Evolutionary conservation across 2,888 invertebrate genomes (phyloP), one percentile per base, ranked within the genome.

Genomic region (Thalpophila matura): DNA sequence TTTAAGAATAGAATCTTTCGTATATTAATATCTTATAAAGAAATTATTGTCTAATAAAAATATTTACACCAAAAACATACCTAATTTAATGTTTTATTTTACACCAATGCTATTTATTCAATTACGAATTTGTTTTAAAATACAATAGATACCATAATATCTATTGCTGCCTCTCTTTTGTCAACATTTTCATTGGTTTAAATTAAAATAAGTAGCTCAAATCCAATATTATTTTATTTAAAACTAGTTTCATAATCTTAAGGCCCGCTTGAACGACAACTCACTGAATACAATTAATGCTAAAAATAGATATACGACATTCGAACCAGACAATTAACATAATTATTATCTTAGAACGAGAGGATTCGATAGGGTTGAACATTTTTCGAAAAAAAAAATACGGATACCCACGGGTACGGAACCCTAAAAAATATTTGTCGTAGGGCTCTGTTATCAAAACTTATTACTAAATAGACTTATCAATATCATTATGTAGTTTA

Each of bases 41-140:
- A 42, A 60, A 60, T 42, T 35, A 42, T 62, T 29, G 5, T 18
- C 18, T 1, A 35, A 6, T 60, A 35, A 37, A 47, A n/a, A 55
- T 49, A 67, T 74, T 33, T 74, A 74, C 74, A 72, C 10, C 0
- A 9, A 66, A 33, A 31, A 29, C n/a, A n/a, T n/a, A n/a, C n/a
- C n/a, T 1, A 14, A 67, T 22, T n/a, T 7, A 37, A 9, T 18
- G 2, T 35, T 43, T 29, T 16, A 29, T 47, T 61, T 22, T 33
- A 6, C 14, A 24, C 27, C 31, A 42, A 16, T 29, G 3, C n/a
- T n/a, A n/a, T n/a, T n/a, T n/a, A n/a, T n/a, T n/a, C n/a, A n/a
- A n/a, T n/a, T n/a, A n/a, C n/a, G n/a, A n/a, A n/a, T n/a, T n/a
- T n/a, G n/a, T n/a, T n/a, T n/a, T n/a, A n/a, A n/a, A n/a, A n/a